Conservation (phyloP, 2,113 vertebrate species). For the Ailuropoda melanoleuca region DNA sequence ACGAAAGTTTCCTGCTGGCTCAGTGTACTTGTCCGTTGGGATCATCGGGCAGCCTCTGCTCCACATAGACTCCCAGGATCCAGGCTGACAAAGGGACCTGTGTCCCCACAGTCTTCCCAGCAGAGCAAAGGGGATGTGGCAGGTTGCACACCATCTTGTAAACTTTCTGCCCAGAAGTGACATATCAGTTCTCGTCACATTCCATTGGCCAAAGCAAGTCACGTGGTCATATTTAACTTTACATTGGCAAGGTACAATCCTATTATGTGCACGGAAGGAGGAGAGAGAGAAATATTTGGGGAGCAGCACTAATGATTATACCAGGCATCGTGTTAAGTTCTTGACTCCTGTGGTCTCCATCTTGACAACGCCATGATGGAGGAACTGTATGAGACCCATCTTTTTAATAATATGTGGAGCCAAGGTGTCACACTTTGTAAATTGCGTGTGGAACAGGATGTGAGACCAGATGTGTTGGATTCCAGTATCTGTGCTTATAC, state of each 20-base stretch:
- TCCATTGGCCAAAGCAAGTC: background rate
- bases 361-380: background rate
- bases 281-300: background rate
- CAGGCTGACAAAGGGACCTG: background rate
- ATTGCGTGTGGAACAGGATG: background rate
- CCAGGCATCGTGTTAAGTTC: background rate
- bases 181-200: background rate
- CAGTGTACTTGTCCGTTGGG: rapidly evolving
- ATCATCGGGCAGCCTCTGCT: background rate
- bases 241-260: background rate
- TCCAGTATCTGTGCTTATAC: background rate
- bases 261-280: background rate
- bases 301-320: background rate
- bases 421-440: background rate
- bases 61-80: background rate
- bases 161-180: background rate
- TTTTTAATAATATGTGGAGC: background rate
- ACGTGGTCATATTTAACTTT: background rate
- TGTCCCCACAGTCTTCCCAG: background rate
- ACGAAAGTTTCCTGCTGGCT: background rate
- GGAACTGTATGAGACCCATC: rapidly evolving
- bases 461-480: background rate
- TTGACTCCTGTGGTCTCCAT: background rate
- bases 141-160: background rate
- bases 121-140: background rate